Evolutionary conservation across 2,113 vertebrate species (phyloP).

Genomic region (Callocephalon fimbriatum): DNA sequence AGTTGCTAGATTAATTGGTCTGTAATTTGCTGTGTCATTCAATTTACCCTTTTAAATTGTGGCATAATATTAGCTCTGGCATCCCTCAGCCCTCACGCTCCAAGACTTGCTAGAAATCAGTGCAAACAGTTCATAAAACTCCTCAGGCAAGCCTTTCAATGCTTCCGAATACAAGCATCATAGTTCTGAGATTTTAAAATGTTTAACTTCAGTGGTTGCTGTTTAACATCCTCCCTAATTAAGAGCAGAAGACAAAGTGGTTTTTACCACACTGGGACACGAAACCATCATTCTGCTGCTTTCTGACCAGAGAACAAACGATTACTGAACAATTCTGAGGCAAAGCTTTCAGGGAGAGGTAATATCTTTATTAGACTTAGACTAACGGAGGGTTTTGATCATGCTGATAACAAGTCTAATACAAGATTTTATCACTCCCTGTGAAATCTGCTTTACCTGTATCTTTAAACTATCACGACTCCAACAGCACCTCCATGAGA

Average conservation of each 20-base stretch:
- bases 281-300: not conserved
- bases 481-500: not conserved
- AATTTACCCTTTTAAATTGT: constrained; percentile 14
- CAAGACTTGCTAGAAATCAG: not conserved
- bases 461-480: not conserved
- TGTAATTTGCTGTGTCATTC: constrained; percentile 32
- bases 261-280: not conserved
- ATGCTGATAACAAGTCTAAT: not conserved
- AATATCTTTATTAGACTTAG: not conserved
- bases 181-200: not conserved
- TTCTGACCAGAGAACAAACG: not conserved
- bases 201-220: not conserved
- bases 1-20: not conserved
- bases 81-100: not conserved
- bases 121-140: not conserved
- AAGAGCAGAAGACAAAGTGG: not conserved
- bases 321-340: not conserved
- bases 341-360: not conserved
- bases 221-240: not conserved
- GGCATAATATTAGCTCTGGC: not conserved
- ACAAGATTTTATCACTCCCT: not conserved
- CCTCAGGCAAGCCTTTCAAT: constrained; percentile 8
- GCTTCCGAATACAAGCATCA: not conserved
- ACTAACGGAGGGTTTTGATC: not conserved
- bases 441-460: not conserved